Base-by-base conservation (phyloP, 2,113 vertebrate genomes). In the Tetrax tetrax region DNA sequence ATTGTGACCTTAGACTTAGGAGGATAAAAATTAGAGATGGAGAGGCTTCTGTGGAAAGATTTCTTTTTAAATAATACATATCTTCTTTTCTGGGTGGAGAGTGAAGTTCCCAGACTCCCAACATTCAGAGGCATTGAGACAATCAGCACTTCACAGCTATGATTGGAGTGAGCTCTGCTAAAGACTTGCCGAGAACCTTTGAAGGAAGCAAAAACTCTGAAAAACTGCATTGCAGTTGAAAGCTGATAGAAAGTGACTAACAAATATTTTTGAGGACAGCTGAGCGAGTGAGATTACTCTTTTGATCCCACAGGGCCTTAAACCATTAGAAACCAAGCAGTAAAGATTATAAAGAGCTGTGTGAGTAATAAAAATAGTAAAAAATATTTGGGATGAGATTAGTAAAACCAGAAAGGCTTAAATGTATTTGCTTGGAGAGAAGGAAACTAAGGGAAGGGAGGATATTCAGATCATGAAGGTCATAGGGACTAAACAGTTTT, bases 381-480 rank as follows among this genome's bases (percentile, higher is more conserved):
- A 84, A 84, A 92, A 64, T 69, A 74, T 92, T 95, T 87, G 57
- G 22, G 48, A 87, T 87, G 31, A 84, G 43, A 85, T 95, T 91
- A 93, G 6, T 76, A 75, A 91, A 95, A 51, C 14, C 51, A 93
- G 68, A 85, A 16, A 87, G 48, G 24, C 17, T 92, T 90, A 84
- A n/a, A 86, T 33, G 9, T 54, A 59, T 87, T 78, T 92, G 15
- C 41, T 37, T 61, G 29, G 23, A 91, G 24, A 84, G 37, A 4
- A 57, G 28, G 10, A 79, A 9, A 69, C 21, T 28, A 71, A 71
- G 3, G 45, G 48, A 74, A 79, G 12, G 24, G 11, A 59, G 9
- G 20, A 19, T 60, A 64, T 41, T 45, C 22, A 68, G 12, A 77
- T 72, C 65, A 59, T 43, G 33, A 70, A 81, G 25, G 35, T 50